These are phyloP conservation scores for Tupiocoris notatus DNA, from an alignment of 2,888 invertebrate genomes.

Conservation along the genomic window DNA sequence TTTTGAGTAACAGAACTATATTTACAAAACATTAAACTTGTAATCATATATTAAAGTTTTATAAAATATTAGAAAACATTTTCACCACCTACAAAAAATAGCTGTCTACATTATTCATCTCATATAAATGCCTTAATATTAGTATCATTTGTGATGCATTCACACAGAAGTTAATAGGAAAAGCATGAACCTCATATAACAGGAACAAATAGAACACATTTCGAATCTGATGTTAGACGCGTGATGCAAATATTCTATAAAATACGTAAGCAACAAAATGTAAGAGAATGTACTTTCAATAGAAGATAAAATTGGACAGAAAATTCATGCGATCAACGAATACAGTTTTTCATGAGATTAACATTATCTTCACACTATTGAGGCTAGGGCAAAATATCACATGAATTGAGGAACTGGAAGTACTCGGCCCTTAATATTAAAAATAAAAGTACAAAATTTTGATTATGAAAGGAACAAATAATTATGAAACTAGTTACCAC, in stretches of 20 bases:
- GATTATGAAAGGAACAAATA: no score
- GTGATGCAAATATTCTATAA: no score
- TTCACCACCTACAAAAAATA: constrained; percentile 39
- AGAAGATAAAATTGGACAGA: neutral
- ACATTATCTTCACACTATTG: neutral
- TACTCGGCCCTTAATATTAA: neutral
- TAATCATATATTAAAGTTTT: constrained; percentile 16
- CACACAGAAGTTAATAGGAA: neutral
- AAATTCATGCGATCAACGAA: neutral
- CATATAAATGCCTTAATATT: constrained; percentile 32
- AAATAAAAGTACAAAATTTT: neutral
- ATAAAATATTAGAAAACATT: constrained; percentile 41
- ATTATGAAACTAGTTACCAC: no score
- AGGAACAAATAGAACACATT: neutral
- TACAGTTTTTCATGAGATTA: neutral
- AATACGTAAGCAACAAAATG: no score
- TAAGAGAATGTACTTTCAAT: no score
- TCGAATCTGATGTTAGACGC: no score
- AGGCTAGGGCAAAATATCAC: constrained; percentile 24
- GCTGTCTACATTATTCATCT: constrained; percentile 24
- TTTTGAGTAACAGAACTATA: constrained; percentile 16
- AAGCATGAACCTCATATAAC: neutral
- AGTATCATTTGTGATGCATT: constrained; percentile 26
- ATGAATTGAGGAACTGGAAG: constrained; percentile 29
- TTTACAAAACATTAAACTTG: constrained; percentile 21